Evolutionary conservation across 2,113 vertebrate species (phyloP).

Genomic region (Rhombomys opimus): DNA sequence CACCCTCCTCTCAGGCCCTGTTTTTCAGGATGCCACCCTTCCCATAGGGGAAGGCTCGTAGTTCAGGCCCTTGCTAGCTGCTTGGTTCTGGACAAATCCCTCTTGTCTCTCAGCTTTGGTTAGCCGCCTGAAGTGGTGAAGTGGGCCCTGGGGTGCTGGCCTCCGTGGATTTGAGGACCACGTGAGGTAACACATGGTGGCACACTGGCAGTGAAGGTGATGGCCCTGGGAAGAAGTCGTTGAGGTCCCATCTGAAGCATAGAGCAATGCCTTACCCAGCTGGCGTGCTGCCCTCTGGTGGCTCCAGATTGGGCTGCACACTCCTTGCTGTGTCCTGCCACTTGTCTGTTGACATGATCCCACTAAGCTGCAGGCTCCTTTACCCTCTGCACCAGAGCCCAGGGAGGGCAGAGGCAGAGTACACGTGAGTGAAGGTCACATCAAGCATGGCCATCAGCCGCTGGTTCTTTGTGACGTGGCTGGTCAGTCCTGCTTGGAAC

Average conservation of each 20-base stretch:
- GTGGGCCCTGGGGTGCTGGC: background rate
- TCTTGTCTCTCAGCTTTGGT: background rate
- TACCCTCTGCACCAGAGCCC: fast-evolving
- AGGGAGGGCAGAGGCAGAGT: background rate
- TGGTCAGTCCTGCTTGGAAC: background rate
- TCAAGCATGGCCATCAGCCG: background rate
- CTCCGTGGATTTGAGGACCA: background rate
- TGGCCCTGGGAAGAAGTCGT: background rate
- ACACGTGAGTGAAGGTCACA: fast-evolving
- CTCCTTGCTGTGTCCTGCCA: background rate
- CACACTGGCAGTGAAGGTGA: background rate
- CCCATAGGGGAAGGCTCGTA: background rate
- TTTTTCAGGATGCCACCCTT: background rate
- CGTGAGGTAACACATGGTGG: no score
- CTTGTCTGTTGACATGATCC: background rate
- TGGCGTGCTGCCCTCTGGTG: background rate
- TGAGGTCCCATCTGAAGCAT: fast-evolving
- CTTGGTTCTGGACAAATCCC: background rate
- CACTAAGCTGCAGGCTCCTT: fast-evolving
- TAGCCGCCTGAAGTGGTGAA: background rate
- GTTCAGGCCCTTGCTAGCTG: background rate
- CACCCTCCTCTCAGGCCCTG: background rate
- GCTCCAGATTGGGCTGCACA: background rate
- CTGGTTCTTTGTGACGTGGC: background rate
- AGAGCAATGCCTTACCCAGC: background rate